A percentile compares a stretch with the other conserved stretches of the same genome.
Evolutionary conservation across 2,888 invertebrate genomes (phyloP).

Genomic region (Parelbella ahira): DNA sequence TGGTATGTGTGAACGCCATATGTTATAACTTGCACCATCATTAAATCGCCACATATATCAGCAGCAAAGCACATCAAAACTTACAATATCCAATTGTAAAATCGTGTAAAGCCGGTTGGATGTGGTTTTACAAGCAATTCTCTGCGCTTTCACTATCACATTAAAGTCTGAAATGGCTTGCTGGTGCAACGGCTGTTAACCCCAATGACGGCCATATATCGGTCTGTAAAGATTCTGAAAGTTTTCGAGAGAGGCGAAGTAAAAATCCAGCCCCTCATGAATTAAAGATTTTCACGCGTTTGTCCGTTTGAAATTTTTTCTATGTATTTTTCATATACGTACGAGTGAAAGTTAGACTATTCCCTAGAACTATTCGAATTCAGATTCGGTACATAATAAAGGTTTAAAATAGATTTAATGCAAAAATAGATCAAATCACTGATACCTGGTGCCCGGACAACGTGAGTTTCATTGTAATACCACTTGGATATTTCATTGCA

Average conservation of each 20-base stretch:
- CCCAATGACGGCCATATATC: conserved; percentile 36
- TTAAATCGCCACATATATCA: conserved; percentile 25
- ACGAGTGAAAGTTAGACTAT: not conserved
- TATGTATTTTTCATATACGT: not conserved
- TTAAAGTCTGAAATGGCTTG: conserved; percentile 31
- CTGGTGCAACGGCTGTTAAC: conserved; percentile 27
- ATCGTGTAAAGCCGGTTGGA: conserved; percentile 36
- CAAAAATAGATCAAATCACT: too few species aligned
- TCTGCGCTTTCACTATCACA: conserved; percentile 27
- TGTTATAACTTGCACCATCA: conserved; percentile 8
- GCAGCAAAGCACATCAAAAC: conserved; percentile 43
- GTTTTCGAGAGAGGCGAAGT: conserved; percentile 30
- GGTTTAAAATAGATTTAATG: too few species aligned
- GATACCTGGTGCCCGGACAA: too few species aligned
- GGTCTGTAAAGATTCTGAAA: conserved; percentile 33
- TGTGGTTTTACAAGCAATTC: conserved; percentile 7
- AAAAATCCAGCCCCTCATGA: conserved; percentile 22
- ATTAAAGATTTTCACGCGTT: conserved; percentile 15
- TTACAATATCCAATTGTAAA: conserved; percentile 59
- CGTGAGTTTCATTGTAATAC: too few species aligned
- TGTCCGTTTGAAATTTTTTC: conserved; percentile 2
- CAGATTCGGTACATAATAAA: too few species aligned
- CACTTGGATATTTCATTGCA: too few species aligned
- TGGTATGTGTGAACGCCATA: too few species aligned
- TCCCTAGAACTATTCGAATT: too few species aligned